Percentiles rank a stretch among this genome's conserved stretches.
Conservation (phyloP, 1,140 invertebrate species). For the Bombus polaris region DNA sequence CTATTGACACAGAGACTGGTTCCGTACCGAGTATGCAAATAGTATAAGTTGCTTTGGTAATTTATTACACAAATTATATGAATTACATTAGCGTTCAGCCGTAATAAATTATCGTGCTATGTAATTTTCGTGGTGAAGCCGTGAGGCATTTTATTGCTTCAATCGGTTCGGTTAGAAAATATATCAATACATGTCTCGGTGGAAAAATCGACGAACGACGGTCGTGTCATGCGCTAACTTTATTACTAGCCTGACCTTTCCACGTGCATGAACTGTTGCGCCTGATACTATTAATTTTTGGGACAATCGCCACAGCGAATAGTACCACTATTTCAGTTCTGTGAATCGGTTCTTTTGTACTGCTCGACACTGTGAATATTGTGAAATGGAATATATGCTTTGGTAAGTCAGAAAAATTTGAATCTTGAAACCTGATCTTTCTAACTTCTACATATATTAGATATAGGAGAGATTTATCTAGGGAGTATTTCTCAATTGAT, state of each 20-base stretch:
- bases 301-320: background rate
- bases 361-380: background rate
- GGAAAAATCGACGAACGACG: constrained; percentile 9
- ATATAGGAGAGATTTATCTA: background rate
- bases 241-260: constrained; percentile 13
- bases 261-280: background rate
- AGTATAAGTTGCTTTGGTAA: constrained; percentile 39
- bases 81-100: constrained; percentile 36
- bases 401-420: background rate
- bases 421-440: background rate
- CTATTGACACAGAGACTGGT: constrained; percentile 27
- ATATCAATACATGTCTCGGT: constrained; percentile 1
- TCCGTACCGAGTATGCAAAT: constrained; percentile 45
- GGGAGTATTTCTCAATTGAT: background rate
- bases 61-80: constrained; percentile 52
- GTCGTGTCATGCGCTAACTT: constrained; percentile 4
- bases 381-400: background rate
- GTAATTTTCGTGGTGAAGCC: constrained; percentile 29
- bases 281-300: constrained; percentile 21
- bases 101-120: constrained; percentile 33
- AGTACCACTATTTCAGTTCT: background rate
- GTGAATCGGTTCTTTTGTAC: background rate
- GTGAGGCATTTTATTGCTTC: background rate
- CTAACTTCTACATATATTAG: no score
- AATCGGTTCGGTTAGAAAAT: constrained; percentile 28